Evolutionary conservation across 2,888 invertebrate species (phyloP).

Genomic region (Galeruca laticollis): DNA sequence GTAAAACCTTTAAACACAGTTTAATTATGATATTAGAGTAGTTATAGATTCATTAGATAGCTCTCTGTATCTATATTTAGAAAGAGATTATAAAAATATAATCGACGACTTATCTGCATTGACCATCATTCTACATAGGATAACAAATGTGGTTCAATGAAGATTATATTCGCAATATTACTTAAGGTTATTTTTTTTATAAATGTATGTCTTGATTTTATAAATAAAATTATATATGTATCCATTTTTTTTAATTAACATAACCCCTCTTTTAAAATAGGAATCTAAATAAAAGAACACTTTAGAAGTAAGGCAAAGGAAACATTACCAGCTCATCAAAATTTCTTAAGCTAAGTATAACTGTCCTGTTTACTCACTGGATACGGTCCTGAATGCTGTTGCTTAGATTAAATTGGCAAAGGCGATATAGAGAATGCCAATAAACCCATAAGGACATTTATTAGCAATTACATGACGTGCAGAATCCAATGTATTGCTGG

Average conservation of each 20-base stretch:
- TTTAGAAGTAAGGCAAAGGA: no score
- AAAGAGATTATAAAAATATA: conserved; percentile 56
- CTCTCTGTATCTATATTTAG: conserved; percentile 63
- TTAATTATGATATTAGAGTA: conserved; percentile 53
- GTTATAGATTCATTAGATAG: conserved; percentile 62
- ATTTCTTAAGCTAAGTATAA: no score
- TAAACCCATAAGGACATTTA: no score
- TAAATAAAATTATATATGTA: conserved; percentile 60
- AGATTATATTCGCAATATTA: conserved; percentile 61
- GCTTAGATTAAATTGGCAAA: no score
- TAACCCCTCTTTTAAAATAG: background rate
- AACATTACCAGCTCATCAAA: no score
- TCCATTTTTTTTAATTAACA: conserved; percentile 22
- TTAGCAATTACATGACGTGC: no score
- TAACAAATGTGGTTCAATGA: conserved; percentile 52
- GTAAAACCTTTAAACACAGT: conserved; percentile 37
- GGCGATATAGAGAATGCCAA: no score
- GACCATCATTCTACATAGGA: conserved; percentile 45
- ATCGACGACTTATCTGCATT: conserved; percentile 53
- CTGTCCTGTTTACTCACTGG: no score
- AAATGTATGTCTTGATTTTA: conserved; percentile 62
- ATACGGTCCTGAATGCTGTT: no score
- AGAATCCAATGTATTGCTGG: no score
- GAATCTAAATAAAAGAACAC: no score
- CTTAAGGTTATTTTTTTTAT: conserved; percentile 60